phyloP scores from a whole-genome alignment of 2,888 invertebrate species.

The Chaitophorus viminalis region DNA sequence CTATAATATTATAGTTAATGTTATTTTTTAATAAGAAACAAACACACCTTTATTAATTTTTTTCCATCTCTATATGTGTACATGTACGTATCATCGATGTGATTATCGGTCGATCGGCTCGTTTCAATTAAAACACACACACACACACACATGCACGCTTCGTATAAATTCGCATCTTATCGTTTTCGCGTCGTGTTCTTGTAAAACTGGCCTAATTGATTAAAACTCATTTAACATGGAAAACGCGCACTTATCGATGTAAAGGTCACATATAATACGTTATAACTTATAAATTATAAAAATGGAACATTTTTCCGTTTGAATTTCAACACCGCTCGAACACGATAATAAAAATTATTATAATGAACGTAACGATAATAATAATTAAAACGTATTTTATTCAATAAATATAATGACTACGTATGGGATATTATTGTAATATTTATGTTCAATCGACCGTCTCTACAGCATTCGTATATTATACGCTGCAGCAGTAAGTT shows the following conservation, averaged over 20 bases:
- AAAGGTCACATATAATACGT: neutral
- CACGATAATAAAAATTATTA: neutral
- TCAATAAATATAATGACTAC: no score
- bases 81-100: neutral
- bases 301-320: no score
- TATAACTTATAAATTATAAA: no score
- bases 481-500: no score
- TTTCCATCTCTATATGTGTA: neutral
- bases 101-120: neutral
- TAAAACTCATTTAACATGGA: neutral
- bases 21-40: conserved; percentile 32
- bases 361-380: no score
- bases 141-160: neutral
- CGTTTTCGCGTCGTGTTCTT: neutral
- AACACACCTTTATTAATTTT: conserved; percentile 46
- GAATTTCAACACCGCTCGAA: neutral
- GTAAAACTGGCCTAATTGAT: conserved; percentile 23
- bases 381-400: no score
- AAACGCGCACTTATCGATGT: neutral
- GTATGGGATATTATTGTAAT: no score
- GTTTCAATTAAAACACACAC: conserved; percentile 55
- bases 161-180: conserved; percentile 23
- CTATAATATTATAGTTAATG: neutral
- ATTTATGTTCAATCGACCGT: no score
- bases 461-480: no score